These are phyloP conservation scores for Volucella inanis DNA, from an alignment of 2,888 invertebrate species.

Conservation along the genomic window DNA sequence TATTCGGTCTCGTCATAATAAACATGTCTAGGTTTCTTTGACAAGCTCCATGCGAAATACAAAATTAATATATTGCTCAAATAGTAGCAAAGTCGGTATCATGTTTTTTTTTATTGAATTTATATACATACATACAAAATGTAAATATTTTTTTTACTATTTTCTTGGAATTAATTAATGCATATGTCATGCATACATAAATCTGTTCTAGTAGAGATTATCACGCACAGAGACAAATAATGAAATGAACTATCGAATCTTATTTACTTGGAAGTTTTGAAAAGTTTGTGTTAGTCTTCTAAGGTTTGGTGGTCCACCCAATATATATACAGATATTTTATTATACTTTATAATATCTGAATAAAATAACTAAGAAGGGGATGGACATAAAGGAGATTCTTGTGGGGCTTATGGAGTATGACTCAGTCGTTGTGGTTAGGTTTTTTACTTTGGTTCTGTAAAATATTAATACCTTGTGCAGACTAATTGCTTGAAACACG, in stretches of 20 bases:
- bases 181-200: slow-evolving; percentile 34
- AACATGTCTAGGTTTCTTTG: neutral
- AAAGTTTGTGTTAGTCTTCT: neutral
- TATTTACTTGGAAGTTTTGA: slow-evolving; percentile 2
- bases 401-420: slow-evolving; percentile 6
- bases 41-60: too few species aligned
- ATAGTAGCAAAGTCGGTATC: slow-evolving; percentile 4
- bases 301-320: neutral
- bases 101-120: neutral
- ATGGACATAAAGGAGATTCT: neutral
- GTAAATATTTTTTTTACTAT: too few species aligned
- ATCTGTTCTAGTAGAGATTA: slow-evolving; percentile 11
- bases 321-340: neutral
- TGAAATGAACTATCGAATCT: slow-evolving; percentile 14
- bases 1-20: slow-evolving; percentile 29
- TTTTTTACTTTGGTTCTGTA: neutral
- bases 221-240: slow-evolving; percentile 4
- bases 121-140: too few species aligned
- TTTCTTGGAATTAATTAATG: slow-evolving; percentile 11
- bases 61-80: too few species aligned
- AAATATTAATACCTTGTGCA: neutral
- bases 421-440: slow-evolving; percentile 8
- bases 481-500: slow-evolving; percentile 12
- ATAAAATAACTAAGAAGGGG: neutral
- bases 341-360: neutral